phyloP scores from a whole-genome alignment of 2,797 vertebrate genomes.

The Florisuga fusca region DNA sequence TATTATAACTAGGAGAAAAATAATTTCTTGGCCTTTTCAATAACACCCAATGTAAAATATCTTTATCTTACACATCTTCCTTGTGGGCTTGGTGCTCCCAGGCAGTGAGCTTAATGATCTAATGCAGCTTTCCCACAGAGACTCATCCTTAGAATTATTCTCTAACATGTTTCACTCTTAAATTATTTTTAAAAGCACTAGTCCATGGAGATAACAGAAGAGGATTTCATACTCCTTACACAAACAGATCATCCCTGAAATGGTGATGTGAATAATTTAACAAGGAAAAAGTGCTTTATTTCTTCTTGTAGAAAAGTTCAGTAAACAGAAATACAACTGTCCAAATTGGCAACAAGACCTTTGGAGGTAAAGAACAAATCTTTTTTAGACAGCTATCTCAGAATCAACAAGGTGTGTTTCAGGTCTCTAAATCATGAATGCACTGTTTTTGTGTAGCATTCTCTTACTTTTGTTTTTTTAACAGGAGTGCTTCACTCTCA shows the following conservation, averaged over 20 bases:
- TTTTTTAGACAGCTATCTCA: neutral
- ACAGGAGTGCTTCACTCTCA: neutral
- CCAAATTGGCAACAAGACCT: neutral
- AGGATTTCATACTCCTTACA: neutral
- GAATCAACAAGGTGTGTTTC: neutral
- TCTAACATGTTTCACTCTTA: slow-evolving; percentile 11
- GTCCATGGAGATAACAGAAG: neutral
- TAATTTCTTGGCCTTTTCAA: neutral
- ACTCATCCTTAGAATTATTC: neutral
- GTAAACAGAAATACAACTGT: neutral
- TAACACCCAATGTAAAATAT: neutral
- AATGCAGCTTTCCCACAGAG: slow-evolving; percentile 15
- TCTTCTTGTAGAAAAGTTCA: neutral
- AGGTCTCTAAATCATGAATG: neutral
- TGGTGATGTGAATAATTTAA: neutral
- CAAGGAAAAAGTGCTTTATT: neutral
- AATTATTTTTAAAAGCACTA: slow-evolving; percentile 28
- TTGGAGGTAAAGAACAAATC: neutral
- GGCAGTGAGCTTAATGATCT: neutral
- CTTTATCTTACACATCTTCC: neutral
- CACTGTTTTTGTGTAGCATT: neutral
- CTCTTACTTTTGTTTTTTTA: neutral
- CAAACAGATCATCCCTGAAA: slow-evolving; percentile 15
- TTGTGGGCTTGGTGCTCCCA: neutral
- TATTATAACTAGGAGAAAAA: neutral